Evolutionary conservation across 2,888 invertebrate genomes (phyloP).

Genomic region (Melieria picta): DNA sequence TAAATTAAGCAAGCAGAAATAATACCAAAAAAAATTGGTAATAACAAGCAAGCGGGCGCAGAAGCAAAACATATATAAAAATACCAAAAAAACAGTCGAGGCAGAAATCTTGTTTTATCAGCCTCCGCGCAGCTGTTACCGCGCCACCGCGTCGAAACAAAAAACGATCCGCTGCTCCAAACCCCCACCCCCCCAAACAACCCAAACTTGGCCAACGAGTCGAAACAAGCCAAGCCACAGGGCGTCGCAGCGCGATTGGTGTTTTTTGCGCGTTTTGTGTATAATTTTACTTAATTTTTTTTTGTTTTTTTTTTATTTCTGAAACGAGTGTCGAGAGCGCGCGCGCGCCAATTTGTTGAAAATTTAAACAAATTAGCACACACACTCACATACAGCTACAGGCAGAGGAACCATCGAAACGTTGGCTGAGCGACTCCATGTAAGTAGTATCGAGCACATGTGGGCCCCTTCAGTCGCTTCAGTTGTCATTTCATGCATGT

Average conservation of each 20-base stretch:
- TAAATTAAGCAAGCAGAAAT: slow-evolving; percentile 22
- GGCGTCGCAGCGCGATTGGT: slow-evolving; percentile 5
- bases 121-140: slow-evolving; percentile 13
- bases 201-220: background rate
- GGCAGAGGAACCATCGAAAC: too few species aligned
- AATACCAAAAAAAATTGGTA: slow-evolving; percentile 1
- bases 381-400: background rate
- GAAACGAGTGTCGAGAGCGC: background rate
- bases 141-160: background rate
- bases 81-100: slow-evolving; percentile 1
- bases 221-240: background rate
- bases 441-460: too few species aligned
- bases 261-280: slow-evolving; percentile 21
- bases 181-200: background rate
- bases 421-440: too few species aligned
- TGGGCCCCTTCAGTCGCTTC: too few species aligned
- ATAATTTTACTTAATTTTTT: slow-evolving; percentile 1
- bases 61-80: too few species aligned
- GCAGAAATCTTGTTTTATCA: slow-evolving; percentile 11
- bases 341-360: slow-evolving; percentile 10
- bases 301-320: background rate
- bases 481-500: too few species aligned
- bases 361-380: background rate
- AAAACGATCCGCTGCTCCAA: background rate
- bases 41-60: too few species aligned